Conservation (phyloP, 2,888 invertebrate genomes). For the Latrodectus hesperus region DNA sequence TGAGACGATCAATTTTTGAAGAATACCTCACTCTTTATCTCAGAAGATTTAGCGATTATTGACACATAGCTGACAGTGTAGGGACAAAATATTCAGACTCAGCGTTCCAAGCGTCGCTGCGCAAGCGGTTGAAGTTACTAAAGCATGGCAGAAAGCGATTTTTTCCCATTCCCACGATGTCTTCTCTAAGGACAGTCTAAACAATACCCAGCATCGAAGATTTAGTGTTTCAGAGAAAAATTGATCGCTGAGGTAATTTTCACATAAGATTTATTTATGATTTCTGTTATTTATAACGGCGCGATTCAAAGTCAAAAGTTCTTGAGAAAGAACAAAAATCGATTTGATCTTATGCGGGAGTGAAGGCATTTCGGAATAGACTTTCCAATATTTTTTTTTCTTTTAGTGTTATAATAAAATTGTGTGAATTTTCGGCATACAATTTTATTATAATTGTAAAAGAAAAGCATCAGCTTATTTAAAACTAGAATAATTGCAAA, state of each 20-base stretch:
- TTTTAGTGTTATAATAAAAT: too few relatives aligned
- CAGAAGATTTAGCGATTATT: constrained; percentile 5
- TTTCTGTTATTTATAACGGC: background rate
- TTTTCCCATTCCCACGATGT: constrained; percentile 5
- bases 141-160: background rate
- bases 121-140: constrained; percentile 1
- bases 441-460: too few relatives aligned
- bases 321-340: too few relatives aligned
- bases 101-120: background rate
- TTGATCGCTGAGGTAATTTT: background rate
- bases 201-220: background rate
- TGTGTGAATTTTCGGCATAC: too few relatives aligned
- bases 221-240: constrained; percentile 3
- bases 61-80: constrained; percentile 11
- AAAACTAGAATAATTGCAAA: too few relatives aligned
- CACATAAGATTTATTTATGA: background rate
- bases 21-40: background rate
- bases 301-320: too few relatives aligned
- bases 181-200: background rate
- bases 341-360: too few relatives aligned
- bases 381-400: too few relatives aligned
- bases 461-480: too few relatives aligned
- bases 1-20: background rate
- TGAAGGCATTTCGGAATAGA: too few relatives aligned
- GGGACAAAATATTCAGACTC: constrained; percentile 5